A percentile compares a stretch with the other conserved stretches of the same genome.
These are phyloP conservation scores for Apteryx owenii DNA, from an alignment of 2,113 vertebrate genomes.

Conservation along the genomic window DNA sequence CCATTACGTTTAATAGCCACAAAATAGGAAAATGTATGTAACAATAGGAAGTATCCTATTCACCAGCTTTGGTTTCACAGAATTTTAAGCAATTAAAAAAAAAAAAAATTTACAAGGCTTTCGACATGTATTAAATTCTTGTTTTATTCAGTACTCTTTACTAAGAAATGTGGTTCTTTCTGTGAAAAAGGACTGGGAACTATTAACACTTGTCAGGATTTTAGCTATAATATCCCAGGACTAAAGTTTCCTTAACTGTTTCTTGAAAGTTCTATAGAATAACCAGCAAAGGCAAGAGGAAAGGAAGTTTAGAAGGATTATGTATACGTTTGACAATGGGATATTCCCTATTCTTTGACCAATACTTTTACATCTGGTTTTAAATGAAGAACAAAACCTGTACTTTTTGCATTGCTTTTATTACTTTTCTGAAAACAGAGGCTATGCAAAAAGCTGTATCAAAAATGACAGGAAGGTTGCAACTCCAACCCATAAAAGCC, in stretches of 20 bases:
- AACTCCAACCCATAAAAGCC: constrained; percentile 71
- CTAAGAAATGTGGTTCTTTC: background rate
- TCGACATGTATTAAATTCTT: background rate
- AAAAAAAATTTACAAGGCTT: background rate
- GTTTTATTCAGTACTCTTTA: background rate
- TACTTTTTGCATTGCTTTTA: background rate
- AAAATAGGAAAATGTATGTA: background rate
- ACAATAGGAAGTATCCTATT: background rate
- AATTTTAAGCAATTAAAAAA: background rate
- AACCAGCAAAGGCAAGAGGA: background rate
- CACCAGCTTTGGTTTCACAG: background rate
- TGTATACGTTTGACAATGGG: background rate
- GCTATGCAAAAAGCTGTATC: constrained; percentile 43
- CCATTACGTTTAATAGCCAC: background rate
- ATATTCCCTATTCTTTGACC: background rate
- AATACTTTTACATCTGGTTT: background rate
- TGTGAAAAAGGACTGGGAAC: background rate
- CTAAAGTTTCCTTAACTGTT: background rate
- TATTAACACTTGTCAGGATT: background rate
- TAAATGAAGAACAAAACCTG: background rate
- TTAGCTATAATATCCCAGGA: background rate
- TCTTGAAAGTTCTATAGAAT: background rate
- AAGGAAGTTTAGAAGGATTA: background rate
- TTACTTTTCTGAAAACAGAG: constrained; percentile 25
- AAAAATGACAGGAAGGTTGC: constrained; percentile 74